Percentiles rank a stretch among this genome's conserved stretches.
phyloP scores from a whole-genome alignment of 2,888 invertebrate genomes.

The Dynastes maya region DNA sequence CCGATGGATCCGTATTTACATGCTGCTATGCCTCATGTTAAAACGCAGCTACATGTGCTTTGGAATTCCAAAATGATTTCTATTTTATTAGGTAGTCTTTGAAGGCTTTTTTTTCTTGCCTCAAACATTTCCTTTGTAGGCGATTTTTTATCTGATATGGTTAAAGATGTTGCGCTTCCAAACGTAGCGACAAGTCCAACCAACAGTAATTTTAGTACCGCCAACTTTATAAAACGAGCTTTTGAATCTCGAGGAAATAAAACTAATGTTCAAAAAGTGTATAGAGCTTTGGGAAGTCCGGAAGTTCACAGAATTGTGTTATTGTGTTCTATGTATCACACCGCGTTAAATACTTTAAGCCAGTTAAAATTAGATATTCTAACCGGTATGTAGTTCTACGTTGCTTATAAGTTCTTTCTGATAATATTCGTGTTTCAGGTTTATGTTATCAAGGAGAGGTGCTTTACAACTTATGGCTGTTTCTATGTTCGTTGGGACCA shows the following conservation, averaged over 20 bases:
- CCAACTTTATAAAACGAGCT: constrained; percentile 76
- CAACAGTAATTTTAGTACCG: constrained; percentile 67
- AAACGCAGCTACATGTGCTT: constrained; percentile 72
- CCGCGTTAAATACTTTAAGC: constrained; percentile 89
- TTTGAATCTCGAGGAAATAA: constrained; percentile 76
- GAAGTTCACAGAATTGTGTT: constrained; percentile 88
- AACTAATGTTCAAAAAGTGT: constrained; percentile 77
- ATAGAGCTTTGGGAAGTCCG: constrained; percentile 84
- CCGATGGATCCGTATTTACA: constrained; percentile 74
- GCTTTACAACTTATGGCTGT: constrained; percentile 91
- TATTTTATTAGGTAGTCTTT: constrained; percentile 73
- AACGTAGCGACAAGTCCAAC: constrained; percentile 64
- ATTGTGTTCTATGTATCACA: constrained; percentile 94
- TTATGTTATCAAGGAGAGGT: constrained; percentile 95
- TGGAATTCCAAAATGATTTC: constrained; percentile 74
- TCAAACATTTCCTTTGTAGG: constrained; percentile 63
- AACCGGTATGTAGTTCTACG: constrained; percentile 77
- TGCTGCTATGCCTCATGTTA: constrained; percentile 73
- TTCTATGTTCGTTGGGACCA: constrained; percentile 90
- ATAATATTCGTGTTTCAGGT: constrained; percentile 74
- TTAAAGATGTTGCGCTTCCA: constrained; percentile 70
- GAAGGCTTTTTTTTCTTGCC: background rate
- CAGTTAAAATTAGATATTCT: constrained; percentile 94
- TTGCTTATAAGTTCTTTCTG: constrained; percentile 16
- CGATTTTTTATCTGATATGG: constrained; percentile 70